Percentiles rank a stretch among this genome's conserved stretches.
Evolutionary conservation across 2,888 invertebrate species (phyloP).

Genomic region (Folsomia candida): DNA sequence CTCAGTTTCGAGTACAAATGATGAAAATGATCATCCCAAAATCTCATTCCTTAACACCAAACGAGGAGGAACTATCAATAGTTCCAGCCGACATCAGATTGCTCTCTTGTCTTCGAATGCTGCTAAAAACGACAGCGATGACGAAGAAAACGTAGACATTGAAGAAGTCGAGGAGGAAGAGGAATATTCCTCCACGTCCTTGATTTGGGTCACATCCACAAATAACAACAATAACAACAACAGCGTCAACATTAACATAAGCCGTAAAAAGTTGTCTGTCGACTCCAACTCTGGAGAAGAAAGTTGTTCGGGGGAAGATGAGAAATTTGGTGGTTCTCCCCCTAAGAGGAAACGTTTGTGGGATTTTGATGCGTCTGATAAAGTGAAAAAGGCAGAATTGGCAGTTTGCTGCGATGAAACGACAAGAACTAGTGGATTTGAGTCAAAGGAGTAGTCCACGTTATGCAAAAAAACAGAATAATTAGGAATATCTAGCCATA

Average conservation of each 20-base stretch:
- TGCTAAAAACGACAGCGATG: constrained; percentile 56
- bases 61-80: constrained; percentile 11
- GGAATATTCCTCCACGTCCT: constrained; percentile 32
- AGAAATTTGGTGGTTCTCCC: not conserved
- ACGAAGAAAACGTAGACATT: constrained; percentile 80
- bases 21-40: not conserved
- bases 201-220: constrained; percentile 29
- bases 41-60: not conserved
- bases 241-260: not conserved
- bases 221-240: constrained; percentile 1
- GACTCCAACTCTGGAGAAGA: not conserved
- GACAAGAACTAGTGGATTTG: not conserved
- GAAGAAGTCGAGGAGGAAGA: constrained; percentile 68
- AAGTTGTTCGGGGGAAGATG: not conserved
- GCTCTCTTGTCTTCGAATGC: constrained; percentile 29
- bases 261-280: not conserved
- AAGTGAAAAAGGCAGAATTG: not conserved
- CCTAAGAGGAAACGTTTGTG: constrained; percentile 9
- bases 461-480: no score
- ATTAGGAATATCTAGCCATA: no score
- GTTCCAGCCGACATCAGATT: constrained; percentile 22
- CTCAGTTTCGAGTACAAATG: constrained; percentile 8
- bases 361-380: constrained; percentile 7
- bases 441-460: not conserved
- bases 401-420: not conserved